phyloP scores from a whole-genome alignment of 2,113 vertebrate genomes.

The Crypturellus undulatus region DNA sequence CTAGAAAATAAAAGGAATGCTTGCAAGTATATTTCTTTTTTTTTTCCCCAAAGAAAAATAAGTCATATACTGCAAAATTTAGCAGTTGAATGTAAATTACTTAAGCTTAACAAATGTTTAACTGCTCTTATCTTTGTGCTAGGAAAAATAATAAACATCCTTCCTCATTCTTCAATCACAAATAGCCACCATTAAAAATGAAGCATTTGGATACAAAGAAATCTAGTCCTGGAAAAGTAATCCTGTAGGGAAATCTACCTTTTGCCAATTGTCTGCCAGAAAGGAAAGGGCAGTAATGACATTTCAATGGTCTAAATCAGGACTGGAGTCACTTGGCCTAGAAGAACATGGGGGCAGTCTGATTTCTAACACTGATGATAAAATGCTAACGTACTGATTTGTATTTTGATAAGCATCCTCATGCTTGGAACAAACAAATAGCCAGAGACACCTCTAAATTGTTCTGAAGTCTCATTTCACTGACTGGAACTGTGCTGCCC shows the following conservation, averaged over 20 bases:
- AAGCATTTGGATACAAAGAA: not conserved
- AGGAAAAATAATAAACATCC: not conserved
- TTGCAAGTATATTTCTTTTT: not conserved
- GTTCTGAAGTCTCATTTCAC: not conserved
- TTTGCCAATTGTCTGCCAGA: not conserved
- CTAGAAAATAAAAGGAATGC: not conserved
- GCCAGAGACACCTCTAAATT: not conserved
- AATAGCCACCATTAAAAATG: not conserved
- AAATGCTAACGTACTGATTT: not conserved
- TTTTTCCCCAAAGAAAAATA: not conserved
- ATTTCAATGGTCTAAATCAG: not conserved
- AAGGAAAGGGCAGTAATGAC: not conserved
- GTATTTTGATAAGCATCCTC: not conserved
- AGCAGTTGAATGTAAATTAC: not conserved
- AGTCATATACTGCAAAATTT: not conserved
- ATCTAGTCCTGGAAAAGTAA: not conserved
- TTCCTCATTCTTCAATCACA: not conserved
- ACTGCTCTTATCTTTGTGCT: not conserved
- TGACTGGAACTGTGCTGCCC: not conserved
- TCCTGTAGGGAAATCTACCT: not conserved
- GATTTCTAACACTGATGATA: not conserved
- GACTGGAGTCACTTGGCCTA: not conserved
- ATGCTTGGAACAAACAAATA: not conserved
- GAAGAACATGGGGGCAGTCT: not conserved
- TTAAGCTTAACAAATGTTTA: not conserved